phyloP scores from a whole-genome alignment of 2,113 vertebrate genomes.

The Pangasianodon gigas region DNA sequence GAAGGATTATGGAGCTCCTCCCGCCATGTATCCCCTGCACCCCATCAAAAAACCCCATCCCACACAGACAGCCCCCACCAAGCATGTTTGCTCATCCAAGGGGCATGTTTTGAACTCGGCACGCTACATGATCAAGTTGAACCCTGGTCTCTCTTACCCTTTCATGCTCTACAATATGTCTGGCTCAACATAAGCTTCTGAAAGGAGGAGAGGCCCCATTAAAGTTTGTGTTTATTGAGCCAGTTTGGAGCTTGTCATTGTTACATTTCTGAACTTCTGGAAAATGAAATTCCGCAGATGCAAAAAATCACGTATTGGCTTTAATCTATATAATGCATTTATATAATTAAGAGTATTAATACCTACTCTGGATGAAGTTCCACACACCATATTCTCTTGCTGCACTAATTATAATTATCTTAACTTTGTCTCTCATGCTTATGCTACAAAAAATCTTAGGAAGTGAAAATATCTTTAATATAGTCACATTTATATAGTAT shows the following conservation, averaged over 20 bases:
- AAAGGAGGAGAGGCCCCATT: constrained; percentile 7
- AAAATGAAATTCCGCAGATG: not conserved
- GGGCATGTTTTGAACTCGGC: constrained; percentile 51
- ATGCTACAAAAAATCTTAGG: not conserved
- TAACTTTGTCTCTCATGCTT: not conserved
- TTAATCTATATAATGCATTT: not conserved
- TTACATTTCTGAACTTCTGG: no score
- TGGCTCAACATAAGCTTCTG: constrained; percentile 44
- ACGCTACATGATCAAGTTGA: constrained; percentile 48
- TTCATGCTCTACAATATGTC: constrained; percentile 50
- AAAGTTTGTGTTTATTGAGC: constrained; percentile 23
- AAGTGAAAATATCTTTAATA: not conserved
- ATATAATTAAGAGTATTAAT: not conserved
- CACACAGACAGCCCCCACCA: constrained; percentile 32
- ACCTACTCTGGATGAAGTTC: not conserved
- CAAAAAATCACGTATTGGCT: not conserved
- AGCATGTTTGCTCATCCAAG: constrained; percentile 49
- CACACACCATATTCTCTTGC: not conserved
- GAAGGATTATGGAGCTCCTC: constrained; percentile 45
- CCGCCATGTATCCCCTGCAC: constrained; percentile 3
- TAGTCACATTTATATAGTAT: not conserved
- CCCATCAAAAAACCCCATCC: constrained; percentile 23
- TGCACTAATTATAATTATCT: not conserved
- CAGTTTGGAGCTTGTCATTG: constrained; percentile 4
- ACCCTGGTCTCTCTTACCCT: constrained; percentile 45